Percentiles rank a stretch among this genome's conserved stretches.
Conservation (phyloP, 2,888 invertebrate species). For the Ariolimax columbianus region DNA sequence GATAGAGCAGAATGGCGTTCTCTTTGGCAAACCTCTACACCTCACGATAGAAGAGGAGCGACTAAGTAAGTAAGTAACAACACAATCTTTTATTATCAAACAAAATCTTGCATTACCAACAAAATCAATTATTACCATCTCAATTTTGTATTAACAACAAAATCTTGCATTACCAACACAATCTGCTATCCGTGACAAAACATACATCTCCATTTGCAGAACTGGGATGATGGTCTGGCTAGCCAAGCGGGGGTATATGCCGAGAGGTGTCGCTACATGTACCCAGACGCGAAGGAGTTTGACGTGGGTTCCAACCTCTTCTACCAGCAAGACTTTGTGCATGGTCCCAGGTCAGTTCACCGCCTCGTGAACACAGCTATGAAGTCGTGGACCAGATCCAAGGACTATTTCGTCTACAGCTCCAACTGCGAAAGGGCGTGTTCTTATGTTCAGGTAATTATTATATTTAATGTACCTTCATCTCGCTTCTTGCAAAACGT, state of each 20-base stretch:
- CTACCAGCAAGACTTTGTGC: constrained; percentile 38
- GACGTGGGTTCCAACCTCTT: constrained; percentile 56
- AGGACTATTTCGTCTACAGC: constrained; percentile 53
- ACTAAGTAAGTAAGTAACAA: too few relatives aligned
- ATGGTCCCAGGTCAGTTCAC: constrained; percentile 32
- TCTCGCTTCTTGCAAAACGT: too few relatives aligned
- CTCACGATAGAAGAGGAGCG: too few relatives aligned
- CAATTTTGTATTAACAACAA: too few relatives aligned
- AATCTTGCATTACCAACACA: too few relatives aligned
- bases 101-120: too few relatives aligned
- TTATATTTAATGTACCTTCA: too few relatives aligned
- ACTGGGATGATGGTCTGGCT: constrained; percentile 51
- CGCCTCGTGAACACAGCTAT: constrained; percentile 47
- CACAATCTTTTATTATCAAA: too few relatives aligned
- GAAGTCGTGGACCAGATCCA: constrained; percentile 55
- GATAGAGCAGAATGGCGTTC: too few relatives aligned
- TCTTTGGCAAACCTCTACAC: too few relatives aligned
- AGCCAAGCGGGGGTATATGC: constrained; percentile 53
- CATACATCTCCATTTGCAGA: background rate
- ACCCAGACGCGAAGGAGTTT: constrained; percentile 49
- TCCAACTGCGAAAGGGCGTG: constrained; percentile 56
- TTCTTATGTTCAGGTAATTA: constrained; percentile 56
- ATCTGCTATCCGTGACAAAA: too few relatives aligned
- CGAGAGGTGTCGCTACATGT: constrained; percentile 55
- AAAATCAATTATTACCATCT: too few relatives aligned